phyloP scores from a whole-genome alignment of 1,140 invertebrate genomes.

The Parasteatoda tepidariorum region DNA sequence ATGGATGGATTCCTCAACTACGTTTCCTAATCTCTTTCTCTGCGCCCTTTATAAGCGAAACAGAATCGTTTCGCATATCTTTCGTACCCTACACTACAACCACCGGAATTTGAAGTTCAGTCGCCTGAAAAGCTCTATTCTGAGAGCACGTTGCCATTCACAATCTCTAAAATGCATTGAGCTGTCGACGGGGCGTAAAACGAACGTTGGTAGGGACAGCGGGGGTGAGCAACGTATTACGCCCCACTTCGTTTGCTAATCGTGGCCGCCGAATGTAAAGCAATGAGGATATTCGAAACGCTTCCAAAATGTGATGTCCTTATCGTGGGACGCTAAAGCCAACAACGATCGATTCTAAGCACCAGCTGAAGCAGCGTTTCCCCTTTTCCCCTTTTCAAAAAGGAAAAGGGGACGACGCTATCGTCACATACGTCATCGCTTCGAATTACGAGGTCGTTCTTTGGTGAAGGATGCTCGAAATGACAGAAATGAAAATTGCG shows the following conservation, averaged over 20 bases:
- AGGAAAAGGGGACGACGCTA: neutral
- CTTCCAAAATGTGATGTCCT: neutral
- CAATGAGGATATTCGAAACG: neutral
- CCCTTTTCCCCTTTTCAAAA: no score
- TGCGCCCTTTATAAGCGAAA: slow-evolving; percentile 5
- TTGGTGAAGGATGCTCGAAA: slow-evolving; percentile 5
- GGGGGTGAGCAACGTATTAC: neutral
- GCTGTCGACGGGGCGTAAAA: neutral
- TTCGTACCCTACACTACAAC: neutral
- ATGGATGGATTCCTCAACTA: slow-evolving; percentile 10
- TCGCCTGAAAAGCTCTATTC: slow-evolving; percentile 2
- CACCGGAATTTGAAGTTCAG: neutral
- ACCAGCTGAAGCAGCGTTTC: neutral
- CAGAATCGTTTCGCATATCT: slow-evolving; percentile 24
- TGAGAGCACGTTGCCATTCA: neutral
- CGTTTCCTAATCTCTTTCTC: slow-evolving; percentile 12
- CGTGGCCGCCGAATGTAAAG: slow-evolving; percentile 21
- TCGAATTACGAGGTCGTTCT: slow-evolving; percentile 15
- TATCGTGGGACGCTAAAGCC: slow-evolving; percentile 12
- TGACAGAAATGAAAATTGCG: neutral
- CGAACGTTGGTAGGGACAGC: neutral
- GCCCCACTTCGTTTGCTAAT: slow-evolving; percentile 28
- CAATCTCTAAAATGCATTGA: slow-evolving; percentile 9
- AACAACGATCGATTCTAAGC: neutral
- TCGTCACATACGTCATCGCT: neutral